Conservation (phyloP, 2,113 vertebrate species). For the Corythornis cristatus region DNA sequence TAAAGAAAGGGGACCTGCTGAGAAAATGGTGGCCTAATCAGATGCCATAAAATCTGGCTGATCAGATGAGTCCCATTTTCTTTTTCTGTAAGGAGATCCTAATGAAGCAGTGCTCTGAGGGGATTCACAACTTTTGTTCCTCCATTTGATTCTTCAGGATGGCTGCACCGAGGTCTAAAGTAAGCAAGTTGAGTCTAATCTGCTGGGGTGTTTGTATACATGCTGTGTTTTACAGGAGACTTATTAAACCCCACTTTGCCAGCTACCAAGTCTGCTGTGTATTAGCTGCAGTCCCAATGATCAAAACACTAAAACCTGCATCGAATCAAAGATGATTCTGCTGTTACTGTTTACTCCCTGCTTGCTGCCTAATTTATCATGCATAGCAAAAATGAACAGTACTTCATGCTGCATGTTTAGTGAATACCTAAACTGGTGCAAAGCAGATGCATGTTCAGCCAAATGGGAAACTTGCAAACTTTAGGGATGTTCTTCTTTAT, state of each 20-base stretch:
- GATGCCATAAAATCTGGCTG: slow-evolving; percentile 92
- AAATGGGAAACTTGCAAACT: background rate
- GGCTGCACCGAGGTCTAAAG: slow-evolving; percentile 88
- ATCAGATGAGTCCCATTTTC: slow-evolving; percentile 87
- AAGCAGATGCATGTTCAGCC: background rate
- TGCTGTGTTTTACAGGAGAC: slow-evolving; percentile 65
- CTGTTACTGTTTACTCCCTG: background rate
- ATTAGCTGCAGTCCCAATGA: slow-evolving; percentile 39
- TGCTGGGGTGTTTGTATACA: slow-evolving; percentile 88
- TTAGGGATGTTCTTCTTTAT: background rate
- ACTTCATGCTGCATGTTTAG: background rate
- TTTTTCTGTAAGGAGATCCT: slow-evolving; percentile 86
- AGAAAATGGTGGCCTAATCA: slow-evolving; percentile 99
- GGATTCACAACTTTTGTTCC: slow-evolving; percentile 85
- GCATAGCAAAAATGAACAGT: slow-evolving; percentile 8
- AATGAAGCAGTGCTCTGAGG: slow-evolving; percentile 85
- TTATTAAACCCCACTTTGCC: slow-evolving; percentile 75
- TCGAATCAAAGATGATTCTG: slow-evolving; percentile 36
- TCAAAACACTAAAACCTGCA: slow-evolving; percentile 31
- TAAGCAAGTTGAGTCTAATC: slow-evolving; percentile 84
- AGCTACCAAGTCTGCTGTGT: slow-evolving; percentile 36
- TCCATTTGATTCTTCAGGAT: slow-evolving; percentile 93
- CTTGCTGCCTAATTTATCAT: slow-evolving; percentile 50
- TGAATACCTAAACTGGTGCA: background rate
- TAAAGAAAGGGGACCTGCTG: slow-evolving; percentile 94